Evolutionary conservation across 2,797 vertebrate genomes (phyloP), one percentile per base, ranked within the genome.

Genomic region (Emydoidea blandingii): DNA sequence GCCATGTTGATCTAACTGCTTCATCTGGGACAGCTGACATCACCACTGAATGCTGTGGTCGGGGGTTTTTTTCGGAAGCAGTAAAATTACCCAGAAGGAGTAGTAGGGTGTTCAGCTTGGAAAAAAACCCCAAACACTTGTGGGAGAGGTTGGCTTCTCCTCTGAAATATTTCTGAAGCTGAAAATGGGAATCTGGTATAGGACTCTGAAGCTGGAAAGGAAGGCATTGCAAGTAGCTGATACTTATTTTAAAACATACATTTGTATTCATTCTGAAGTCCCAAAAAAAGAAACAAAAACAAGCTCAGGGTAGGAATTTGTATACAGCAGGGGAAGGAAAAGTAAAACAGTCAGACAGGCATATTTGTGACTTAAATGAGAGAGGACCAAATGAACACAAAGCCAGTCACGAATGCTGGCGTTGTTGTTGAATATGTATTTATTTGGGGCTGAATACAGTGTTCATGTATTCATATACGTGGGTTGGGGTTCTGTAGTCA

Each of bases 71-170:
- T 78, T 91, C 47, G 65, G 79, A 95, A 81, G 76, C 53, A 85
- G 95, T 97, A 97, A 94, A 92, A 97, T 96, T 96, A 97, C 90
- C 72, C 79, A 85, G 53, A 82, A 94, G 91, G 90, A 87, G 65
- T 92, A 89, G 86, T 94, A 65, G 74, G 89, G 92, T 92, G 93
- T 85, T 94, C 79, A 89, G 81, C 85, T 83, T 87, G 86, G 68
- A 94, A 95, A 96, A 72, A 15, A 84, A 31, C 23, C 29, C 0
- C n/a, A 16, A 50, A 50, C 15, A 41, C 19, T 12, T 41, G n/a
- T 94, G 82, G 86, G 80, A 94, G 85, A 89, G 87, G 37, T 76
- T 94, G 41, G 12, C 41, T 90, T 5, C 37, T 94, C 79, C 83
- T 83, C 86, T 93, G 54, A 94, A 92, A 92, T 34, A 7, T 74